Evolutionary conservation across 2,113 vertebrate species (phyloP), one percentile per base, ranked within the genome.

Genomic region (Aldabrachelys gigantea): DNA sequence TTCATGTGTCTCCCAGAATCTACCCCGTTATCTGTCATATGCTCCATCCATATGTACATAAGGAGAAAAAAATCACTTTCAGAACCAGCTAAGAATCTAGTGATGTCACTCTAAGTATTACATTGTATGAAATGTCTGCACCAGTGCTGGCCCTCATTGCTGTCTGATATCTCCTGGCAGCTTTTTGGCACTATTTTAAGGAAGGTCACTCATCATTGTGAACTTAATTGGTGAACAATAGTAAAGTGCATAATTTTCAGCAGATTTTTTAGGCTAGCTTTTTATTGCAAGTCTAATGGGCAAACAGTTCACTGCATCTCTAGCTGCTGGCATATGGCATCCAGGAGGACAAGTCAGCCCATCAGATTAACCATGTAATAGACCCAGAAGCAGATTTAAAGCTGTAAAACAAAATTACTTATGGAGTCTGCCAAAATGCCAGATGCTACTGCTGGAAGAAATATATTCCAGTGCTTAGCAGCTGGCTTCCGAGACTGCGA

Each of bases 321-420:
- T 96, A 95, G 91, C 92, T 98, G 76, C 93, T 98, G 97, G 96
- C 97, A 97, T 98, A 97, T 97, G 97, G 97, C 95, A 97, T 97
- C 87, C 95, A 97, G 94, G 82, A 97, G 94, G 96, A 96, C 84
- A 97, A 98, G 93, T 97, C 97, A 98, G 90, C 97, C 97, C 95
- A 97, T 97, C 97, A 97, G 96, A 98, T 98, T 98, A 98, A 97
- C 97, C 96, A 97, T 98, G 96, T 98, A 98, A 97, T 97, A 97
- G 97, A 98, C 97, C 91, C 94, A 97, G 97, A 98, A 97, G 96
- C 95, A 97, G 93, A 95, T 97, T 97, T 97, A 97, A 96, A 98
- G 94, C 96, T 95, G 86, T 96, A 97, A 98, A 98, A 98, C 94
- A 97, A 98, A 98, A 98, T 98, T 98, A 96, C 94, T 97, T 97